Evolutionary conservation across 2,797 vertebrate genomes (phyloP).

Genomic region (Enteromius paludinosus): DNA sequence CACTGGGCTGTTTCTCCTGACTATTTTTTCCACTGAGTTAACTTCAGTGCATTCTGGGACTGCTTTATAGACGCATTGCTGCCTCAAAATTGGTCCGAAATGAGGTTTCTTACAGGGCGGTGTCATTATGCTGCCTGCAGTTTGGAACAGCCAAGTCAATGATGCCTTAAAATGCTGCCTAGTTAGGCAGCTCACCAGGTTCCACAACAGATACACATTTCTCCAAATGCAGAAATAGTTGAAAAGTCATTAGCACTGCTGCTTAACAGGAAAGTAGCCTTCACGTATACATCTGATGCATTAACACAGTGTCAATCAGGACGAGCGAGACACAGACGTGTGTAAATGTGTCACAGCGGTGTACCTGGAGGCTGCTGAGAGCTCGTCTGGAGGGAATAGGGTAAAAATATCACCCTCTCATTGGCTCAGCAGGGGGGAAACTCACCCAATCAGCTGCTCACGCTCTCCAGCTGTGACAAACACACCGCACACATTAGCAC

Average conservation of each 20-base stretch:
- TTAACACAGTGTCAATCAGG: slow-evolving; percentile 17
- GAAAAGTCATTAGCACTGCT: neutral
- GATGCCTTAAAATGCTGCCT: slow-evolving; percentile 27
- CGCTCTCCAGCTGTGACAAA: slow-evolving; percentile 43
- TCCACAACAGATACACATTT: neutral
- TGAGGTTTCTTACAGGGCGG: neutral
- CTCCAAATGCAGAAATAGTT: neutral
- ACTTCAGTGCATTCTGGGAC: neutral
- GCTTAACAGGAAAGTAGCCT: neutral
- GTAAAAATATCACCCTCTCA: slow-evolving; percentile 43
- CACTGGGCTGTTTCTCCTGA: neutral
- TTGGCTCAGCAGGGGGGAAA: slow-evolving; percentile 29
- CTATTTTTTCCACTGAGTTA: neutral
- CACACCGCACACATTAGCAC: neutral
- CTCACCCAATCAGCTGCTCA: slow-evolving; percentile 42
- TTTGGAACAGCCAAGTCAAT: slow-evolving; percentile 20
- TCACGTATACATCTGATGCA: neutral
- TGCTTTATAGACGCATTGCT: neutral
- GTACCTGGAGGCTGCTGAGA: slow-evolving; percentile 17
- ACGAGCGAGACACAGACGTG: neutral
- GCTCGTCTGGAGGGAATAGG: slow-evolving; percentile 31
- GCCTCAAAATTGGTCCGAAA: neutral
- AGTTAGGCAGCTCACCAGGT: slow-evolving; percentile 6
- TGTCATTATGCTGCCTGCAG: slow-evolving; percentile 14
- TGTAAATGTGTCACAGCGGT: slow-evolving; percentile 20